Percentiles rank a stretch among this genome's conserved stretches.
phyloP scores from a whole-genome alignment of 2,797 vertebrate species.

The Natrix natrix region DNA sequence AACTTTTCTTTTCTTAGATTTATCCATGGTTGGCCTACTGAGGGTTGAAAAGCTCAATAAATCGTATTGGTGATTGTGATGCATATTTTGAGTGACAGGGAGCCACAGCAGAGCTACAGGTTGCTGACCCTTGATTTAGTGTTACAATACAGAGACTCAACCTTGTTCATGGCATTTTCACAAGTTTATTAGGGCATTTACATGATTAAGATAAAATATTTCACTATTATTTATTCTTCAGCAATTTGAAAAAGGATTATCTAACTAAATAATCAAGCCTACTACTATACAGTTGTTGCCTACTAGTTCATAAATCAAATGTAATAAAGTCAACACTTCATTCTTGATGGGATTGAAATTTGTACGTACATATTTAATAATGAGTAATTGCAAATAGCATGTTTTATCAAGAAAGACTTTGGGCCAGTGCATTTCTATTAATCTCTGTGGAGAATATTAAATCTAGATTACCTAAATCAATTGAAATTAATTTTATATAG shows the following conservation, averaged over 20 bases:
- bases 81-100: no score
- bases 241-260: constrained; percentile 16
- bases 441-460: constrained; percentile 40
- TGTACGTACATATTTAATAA: constrained; percentile 57
- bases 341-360: constrained; percentile 49
- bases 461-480: constrained; percentile 39
- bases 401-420: constrained; percentile 51
- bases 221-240: constrained; percentile 19
- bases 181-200: background rate
- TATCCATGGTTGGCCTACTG: no score
- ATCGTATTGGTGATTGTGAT: no score
- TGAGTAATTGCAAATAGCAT: constrained; percentile 41
- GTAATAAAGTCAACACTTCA: constrained; percentile 56
- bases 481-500: constrained; percentile 41
- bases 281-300: constrained; percentile 37
- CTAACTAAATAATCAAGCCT: constrained; percentile 44
- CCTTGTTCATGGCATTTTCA: constrained; percentile 10
- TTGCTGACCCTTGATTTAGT: background rate
- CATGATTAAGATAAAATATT: constrained; percentile 26
- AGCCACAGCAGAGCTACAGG: no score
- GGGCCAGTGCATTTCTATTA: constrained; percentile 43
- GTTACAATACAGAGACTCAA: background rate
- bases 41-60: no score
- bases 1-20: no score
- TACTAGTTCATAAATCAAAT: constrained; percentile 58